Conservation (phyloP, 2,113 vertebrate genomes). For the Amphiprion ocellaris region DNA sequence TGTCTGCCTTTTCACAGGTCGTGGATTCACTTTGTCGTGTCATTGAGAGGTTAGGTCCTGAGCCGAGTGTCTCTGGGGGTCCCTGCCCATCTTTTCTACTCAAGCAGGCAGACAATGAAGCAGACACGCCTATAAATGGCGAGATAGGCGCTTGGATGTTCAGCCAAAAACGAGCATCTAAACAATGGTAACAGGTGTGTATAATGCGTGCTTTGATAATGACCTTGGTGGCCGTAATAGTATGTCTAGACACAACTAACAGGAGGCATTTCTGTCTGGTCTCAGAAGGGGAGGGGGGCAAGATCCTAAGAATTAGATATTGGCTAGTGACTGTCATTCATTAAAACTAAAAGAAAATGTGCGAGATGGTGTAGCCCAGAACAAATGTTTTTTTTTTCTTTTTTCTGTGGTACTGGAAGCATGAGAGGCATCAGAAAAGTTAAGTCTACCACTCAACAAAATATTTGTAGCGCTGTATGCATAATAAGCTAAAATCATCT, state of each 20-base stretch:
- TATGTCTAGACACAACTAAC: conserved; percentile 79
- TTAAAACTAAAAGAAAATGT: conserved; percentile 38
- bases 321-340: conserved; percentile 1
- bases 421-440: conserved; percentile 51
- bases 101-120: conserved; percentile 74
- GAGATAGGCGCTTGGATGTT: conserved; percentile 74
- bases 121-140: conserved; percentile 78
- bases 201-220: conserved; percentile 75
- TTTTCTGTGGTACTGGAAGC: conserved; percentile 6
- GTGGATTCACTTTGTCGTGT: conserved; percentile 70
- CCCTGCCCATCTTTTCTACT: conserved; percentile 74
- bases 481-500: conserved; percentile 77
- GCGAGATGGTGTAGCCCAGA: background rate
- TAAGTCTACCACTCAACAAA: conserved; percentile 44
- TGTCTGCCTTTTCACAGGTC: conserved; percentile 62
- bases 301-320: conserved; percentile 46
- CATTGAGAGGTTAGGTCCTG: conserved; percentile 76
- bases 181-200: conserved; percentile 84
- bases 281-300: conserved; percentile 51
- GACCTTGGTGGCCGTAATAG: conserved; percentile 77
- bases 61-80: conserved; percentile 64
- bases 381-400: background rate
- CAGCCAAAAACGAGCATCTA: conserved; percentile 74
- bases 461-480: conserved; percentile 70
- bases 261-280: conserved; percentile 63